phyloP scores from a whole-genome alignment of 2,113 vertebrate species.

The Crocuta crocuta region DNA sequence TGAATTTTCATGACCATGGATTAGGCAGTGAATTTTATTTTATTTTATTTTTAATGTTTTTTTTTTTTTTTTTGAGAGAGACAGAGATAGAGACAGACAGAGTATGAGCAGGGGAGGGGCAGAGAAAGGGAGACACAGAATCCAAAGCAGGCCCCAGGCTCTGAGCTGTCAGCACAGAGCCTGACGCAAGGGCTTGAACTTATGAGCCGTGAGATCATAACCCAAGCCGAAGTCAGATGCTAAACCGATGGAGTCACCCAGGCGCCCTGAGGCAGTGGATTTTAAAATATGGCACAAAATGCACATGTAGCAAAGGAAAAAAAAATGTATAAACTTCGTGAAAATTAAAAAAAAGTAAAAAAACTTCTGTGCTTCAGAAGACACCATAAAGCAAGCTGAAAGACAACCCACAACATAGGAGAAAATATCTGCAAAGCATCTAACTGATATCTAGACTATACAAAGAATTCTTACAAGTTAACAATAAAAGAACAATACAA shows the following conservation, averaged over 20 bases:
- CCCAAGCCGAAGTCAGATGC: no score
- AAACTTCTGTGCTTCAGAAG: not conserved
- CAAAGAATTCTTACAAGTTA: not conserved
- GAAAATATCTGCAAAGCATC: not conserved
- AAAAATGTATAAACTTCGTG: not conserved
- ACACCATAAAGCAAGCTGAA: not conserved
- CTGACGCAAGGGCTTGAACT: no score
- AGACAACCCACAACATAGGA: not conserved
- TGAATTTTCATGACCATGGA: not conserved
- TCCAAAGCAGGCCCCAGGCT: no score
- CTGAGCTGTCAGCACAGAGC: no score
- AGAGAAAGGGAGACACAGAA: no score
- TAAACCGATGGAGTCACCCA: no score
- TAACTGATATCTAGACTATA: not conserved
- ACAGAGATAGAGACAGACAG: no score
- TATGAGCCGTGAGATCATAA: no score
- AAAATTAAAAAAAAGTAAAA: not conserved
- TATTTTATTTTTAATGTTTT: no score
- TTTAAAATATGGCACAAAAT: not conserved
- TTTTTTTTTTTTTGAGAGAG: no score
- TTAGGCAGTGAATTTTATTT: not conserved
- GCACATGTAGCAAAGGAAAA: not conserved
- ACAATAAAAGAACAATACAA: not conserved
- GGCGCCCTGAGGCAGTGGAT: not conserved
- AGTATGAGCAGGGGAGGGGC: no score